Conservation (phyloP, 2,888 invertebrate species). For the Mayetiola destructor region DNA sequence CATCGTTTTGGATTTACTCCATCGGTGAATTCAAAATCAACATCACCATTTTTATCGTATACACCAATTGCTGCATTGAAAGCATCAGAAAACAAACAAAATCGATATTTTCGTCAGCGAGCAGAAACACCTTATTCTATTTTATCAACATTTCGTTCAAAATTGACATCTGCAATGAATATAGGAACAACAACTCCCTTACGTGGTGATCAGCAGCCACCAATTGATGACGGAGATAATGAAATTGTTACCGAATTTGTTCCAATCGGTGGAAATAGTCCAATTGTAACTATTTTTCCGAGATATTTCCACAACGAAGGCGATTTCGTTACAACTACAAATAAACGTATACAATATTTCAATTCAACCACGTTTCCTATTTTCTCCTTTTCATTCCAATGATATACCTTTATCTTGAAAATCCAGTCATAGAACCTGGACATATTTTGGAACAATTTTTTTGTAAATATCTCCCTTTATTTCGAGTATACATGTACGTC, state of each 20-base stretch:
- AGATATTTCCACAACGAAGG: slow-evolving; percentile 1
- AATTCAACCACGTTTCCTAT: neutral
- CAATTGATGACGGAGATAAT: slow-evolving; percentile 9
- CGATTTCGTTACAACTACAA: neutral
- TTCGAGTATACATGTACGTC: neutral
- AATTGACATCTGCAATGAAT: neutral
- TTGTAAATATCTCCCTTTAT: neutral
- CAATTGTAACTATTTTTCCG: neutral
- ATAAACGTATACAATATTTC: no score
- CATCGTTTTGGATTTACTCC: neutral
- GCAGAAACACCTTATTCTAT: neutral
- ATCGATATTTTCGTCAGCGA: neutral
- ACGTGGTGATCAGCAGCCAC: slow-evolving; percentile 15
- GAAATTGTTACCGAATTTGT: slow-evolving; percentile 3
- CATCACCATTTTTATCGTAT: neutral
- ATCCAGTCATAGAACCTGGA: slow-evolving; percentile 14
- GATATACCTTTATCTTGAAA: neutral
- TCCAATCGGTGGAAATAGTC: neutral
- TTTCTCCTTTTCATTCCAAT: neutral
- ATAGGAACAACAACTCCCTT: neutral
- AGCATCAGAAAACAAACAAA: neutral
- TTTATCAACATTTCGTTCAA: neutral
- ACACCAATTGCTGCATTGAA: neutral
- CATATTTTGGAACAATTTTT: neutral
- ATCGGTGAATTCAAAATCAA: no score